A percentile compares a stretch with the other conserved stretches of the same genome.
Conservation (phyloP, 2,797 vertebrate genomes). For the Artibeus lituratus region DNA sequence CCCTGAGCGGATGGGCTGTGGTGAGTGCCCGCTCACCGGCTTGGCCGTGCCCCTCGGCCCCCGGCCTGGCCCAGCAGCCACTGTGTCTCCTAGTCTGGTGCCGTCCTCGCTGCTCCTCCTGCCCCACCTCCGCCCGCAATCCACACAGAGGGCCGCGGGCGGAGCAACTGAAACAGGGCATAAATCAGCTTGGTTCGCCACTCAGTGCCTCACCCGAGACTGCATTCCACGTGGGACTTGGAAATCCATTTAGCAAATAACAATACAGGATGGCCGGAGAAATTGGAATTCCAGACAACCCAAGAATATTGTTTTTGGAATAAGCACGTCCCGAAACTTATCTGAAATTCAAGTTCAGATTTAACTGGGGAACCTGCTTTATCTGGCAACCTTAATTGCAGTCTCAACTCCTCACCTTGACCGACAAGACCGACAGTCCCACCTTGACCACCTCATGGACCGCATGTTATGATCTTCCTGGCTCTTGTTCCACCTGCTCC, state of each 20-base stretch:
- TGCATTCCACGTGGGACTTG: neutral
- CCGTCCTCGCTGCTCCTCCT: neutral
- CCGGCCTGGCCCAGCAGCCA: neutral
- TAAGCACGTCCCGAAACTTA: neutral
- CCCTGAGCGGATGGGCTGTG: neutral
- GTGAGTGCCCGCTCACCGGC: neutral
- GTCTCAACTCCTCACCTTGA: neutral
- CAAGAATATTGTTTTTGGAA: neutral
- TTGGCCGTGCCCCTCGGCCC: accelerated
- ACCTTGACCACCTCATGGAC: neutral
- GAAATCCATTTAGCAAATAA: neutral
- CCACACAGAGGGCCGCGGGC: neutral
- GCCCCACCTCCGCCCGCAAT: accelerated
- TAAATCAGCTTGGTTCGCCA: no score
- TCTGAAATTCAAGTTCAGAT: neutral
- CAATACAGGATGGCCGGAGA: neutral
- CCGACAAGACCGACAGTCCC: accelerated
- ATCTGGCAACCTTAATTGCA: neutral
- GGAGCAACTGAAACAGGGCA: accelerated
- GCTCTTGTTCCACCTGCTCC: no score
- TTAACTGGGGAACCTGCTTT: neutral
- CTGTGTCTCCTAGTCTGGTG: neutral
- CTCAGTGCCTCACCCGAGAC: neutral
- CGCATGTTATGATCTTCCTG: accelerated
- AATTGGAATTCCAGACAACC: neutral